These are phyloP conservation scores for Polietes domitor DNA, from an alignment of 2,888 invertebrate species.

Conservation along the genomic window DNA sequence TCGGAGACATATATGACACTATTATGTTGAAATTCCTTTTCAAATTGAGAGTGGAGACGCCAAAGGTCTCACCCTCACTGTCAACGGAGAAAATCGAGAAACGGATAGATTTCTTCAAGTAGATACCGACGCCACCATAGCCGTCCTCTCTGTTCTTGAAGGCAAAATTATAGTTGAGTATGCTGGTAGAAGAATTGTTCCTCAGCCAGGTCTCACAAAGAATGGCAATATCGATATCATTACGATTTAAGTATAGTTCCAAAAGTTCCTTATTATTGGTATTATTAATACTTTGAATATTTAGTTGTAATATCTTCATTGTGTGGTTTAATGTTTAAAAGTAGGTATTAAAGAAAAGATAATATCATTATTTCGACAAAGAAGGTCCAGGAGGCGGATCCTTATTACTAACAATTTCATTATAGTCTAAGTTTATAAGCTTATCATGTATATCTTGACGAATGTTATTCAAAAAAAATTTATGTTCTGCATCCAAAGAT, in stretches of 20 bases:
- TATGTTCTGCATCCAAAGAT: no score
- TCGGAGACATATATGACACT: slow-evolving; percentile 10
- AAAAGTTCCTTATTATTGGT: not conserved
- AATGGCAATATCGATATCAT: slow-evolving; percentile 29
- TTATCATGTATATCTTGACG: no score
- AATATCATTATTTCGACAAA: not conserved
- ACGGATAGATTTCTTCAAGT: slow-evolving; percentile 27
- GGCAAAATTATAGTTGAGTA: slow-evolving; percentile 29
- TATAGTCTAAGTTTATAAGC: no score
- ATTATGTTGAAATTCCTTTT: slow-evolving; percentile 29
- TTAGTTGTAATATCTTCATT: not conserved
- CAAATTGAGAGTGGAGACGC: slow-evolving; percentile 34
- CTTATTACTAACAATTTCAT: no score
- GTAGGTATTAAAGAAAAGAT: no score
- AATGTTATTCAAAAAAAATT: no score
- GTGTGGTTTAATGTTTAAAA: no score
- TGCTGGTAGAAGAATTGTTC: not conserved
- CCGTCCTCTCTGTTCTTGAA: slow-evolving; percentile 28
- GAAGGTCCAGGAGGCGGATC: no score
- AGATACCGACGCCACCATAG: slow-evolving; percentile 37
- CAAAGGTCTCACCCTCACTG: not conserved
- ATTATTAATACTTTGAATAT: no score
- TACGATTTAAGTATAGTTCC: not conserved
- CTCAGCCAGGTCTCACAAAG: slow-evolving; percentile 40
- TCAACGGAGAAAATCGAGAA: not conserved